Conservation (phyloP, 2,888 invertebrate species). For the Tetragonula carbonaria region DNA sequence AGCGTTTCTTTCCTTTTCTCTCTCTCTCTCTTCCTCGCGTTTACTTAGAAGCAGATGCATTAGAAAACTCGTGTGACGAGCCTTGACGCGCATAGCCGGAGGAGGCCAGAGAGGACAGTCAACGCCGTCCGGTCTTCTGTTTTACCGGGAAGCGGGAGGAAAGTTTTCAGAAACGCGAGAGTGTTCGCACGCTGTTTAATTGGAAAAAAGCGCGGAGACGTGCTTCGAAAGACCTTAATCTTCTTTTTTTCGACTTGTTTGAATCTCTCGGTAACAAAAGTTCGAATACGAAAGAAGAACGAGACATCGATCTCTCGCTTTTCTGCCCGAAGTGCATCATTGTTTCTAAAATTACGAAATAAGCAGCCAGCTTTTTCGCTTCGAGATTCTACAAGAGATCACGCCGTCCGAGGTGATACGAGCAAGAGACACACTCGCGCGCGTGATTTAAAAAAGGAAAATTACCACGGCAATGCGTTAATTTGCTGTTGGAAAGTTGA, state of each 20-base stretch:
- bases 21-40: slow-evolving; percentile 36
- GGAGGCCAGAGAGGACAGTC: slow-evolving; percentile 28
- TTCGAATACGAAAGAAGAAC: too few species aligned
- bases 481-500: slow-evolving; percentile 5
- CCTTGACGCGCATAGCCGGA: slow-evolving; percentile 32
- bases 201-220: background rate
- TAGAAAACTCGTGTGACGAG: slow-evolving; percentile 73
- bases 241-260: background rate
- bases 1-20: slow-evolving; percentile 9
- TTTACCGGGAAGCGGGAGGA: slow-evolving; percentile 14
- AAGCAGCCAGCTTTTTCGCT: background rate
- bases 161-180: slow-evolving; percentile 2
- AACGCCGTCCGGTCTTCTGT: slow-evolving; percentile 7
- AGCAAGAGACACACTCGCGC: background rate
- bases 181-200: slow-evolving; percentile 3
- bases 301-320: background rate
- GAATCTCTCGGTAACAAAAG: background rate
- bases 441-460: background rate
- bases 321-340: background rate
- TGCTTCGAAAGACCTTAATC: background rate
- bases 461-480: background rate
- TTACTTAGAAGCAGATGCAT: slow-evolving; percentile 77
- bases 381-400: background rate
- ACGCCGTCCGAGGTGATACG: background rate
- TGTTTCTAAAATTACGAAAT: too few species aligned